A percentile compares a stretch with the other conserved stretches of the same genome.
Conservation (phyloP, 2,113 vertebrate genomes). For the Anguilla japonica region DNA sequence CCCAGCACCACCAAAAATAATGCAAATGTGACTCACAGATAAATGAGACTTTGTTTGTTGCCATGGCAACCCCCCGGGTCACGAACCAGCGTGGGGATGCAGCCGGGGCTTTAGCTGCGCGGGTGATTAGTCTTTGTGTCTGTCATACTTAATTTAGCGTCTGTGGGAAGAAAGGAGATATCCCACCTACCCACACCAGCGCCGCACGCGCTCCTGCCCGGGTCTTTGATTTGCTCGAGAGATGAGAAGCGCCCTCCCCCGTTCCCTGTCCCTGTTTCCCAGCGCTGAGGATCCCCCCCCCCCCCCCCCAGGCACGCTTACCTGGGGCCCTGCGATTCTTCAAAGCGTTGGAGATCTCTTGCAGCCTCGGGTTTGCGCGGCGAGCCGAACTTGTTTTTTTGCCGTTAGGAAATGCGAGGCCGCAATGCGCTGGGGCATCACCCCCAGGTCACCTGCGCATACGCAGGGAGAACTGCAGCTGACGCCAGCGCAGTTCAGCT, state of each 20-base stretch:
- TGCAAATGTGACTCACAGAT: conserved; percentile 73
- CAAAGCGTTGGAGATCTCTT: too few species aligned
- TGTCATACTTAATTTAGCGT: conserved; percentile 87
- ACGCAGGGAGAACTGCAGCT: too few species aligned
- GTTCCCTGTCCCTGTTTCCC: conserved; percentile 20
- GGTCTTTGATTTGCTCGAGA: conserved; percentile 38
- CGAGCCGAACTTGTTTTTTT: too few species aligned
- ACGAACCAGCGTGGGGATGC: conserved; percentile 79
- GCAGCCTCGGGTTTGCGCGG: too few species aligned
- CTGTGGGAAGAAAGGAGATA: conserved; percentile 57
- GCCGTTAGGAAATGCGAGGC: too few species aligned
- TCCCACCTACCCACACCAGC: not conserved
- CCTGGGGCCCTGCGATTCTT: conserved; percentile 26
- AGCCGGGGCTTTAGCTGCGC: conserved; percentile 80
- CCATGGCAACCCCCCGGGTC: conserved; percentile 84
- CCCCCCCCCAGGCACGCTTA: conserved; percentile 31
- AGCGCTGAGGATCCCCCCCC: not conserved
- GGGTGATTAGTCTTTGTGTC: conserved; percentile 88
- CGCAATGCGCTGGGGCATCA: too few species aligned
- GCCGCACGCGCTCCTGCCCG: not conserved
- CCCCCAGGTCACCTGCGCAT: too few species aligned
- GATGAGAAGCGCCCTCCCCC: conserved; percentile 30
- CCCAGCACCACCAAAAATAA: conserved; percentile 43
- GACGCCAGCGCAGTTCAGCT: too few species aligned
- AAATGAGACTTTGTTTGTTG: conserved; percentile 87